Conservation (phyloP, 2,888 invertebrate species). For the Lasioglossum marginatum region DNA sequence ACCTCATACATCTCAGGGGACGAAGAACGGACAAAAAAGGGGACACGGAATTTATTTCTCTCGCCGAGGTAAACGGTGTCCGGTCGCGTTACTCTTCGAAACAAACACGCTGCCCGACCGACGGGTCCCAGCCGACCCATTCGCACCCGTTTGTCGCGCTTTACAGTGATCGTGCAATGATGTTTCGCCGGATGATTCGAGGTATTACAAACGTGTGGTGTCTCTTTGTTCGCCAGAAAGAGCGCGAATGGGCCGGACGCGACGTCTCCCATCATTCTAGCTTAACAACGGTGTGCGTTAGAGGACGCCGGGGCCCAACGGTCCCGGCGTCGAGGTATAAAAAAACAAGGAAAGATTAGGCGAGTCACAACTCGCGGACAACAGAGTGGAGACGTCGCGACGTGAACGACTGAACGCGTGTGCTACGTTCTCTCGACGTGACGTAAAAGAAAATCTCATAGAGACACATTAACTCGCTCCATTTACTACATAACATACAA, state of each 20-base stretch:
- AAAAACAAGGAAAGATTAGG: slow-evolving; percentile 8
- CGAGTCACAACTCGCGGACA: neutral
- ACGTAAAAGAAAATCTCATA: slow-evolving; percentile 80
- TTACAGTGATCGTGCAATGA: neutral
- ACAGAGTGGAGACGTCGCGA: slow-evolving; percentile 65
- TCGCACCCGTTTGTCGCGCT: neutral
- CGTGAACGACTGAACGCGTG: slow-evolving; percentile 1
- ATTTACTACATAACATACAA: slow-evolving; percentile 83
- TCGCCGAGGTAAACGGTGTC: neutral
- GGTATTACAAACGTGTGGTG: slow-evolving; percentile 2
- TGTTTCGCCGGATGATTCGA: neutral
- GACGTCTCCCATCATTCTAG: slow-evolving; percentile 49
- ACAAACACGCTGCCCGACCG: neutral
- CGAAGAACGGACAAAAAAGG: neutral
- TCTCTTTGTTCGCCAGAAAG: neutral
- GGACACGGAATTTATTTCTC: neutral
- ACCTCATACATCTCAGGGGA: slow-evolving; percentile 13
- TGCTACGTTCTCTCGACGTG: slow-evolving; percentile 66
- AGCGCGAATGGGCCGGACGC: slow-evolving; percentile 10
- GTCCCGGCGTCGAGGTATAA: neutral
- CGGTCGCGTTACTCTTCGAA: neutral
- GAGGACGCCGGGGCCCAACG: neutral
- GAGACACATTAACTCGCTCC: slow-evolving; percentile 82
- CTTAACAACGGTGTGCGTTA: slow-evolving; percentile 26
- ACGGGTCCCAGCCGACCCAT: neutral